These are phyloP conservation scores for Trichopria drosophilae DNA, from an alignment of 2,888 invertebrate genomes.

Conservation along the genomic window DNA sequence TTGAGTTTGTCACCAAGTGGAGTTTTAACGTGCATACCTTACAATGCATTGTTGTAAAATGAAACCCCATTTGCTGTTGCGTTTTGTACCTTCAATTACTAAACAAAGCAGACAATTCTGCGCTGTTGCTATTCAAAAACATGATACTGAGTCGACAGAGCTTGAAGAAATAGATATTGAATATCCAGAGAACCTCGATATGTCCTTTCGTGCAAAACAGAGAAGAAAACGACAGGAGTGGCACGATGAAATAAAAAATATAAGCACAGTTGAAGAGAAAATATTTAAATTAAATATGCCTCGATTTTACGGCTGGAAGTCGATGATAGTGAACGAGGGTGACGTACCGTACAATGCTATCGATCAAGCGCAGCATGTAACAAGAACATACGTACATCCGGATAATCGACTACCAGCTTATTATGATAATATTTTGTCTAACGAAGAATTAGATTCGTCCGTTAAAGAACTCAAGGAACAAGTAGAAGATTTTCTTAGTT, in stretches of 20 bases:
- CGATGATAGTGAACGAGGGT: constrained; percentile 66
- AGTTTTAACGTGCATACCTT: no score
- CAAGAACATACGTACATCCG: constrained; percentile 73
- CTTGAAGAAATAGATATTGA: constrained; percentile 27
- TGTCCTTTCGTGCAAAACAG: constrained; percentile 60
- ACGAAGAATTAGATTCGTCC: constrained; percentile 58
- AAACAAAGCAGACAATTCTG: constrained; percentile 2
- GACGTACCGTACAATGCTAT: constrained; percentile 69
- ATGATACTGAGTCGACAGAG: not conserved
- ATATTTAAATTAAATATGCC: constrained; percentile 82
- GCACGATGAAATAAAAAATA: constrained; percentile 65
- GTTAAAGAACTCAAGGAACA: constrained; percentile 63
- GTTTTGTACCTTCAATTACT: constrained; percentile 1
- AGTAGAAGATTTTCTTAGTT: constrained; percentile 68
- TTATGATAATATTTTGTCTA: constrained; percentile 59
- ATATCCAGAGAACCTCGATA: constrained; percentile 70
- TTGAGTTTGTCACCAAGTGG: no score
- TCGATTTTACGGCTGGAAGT: constrained; percentile 76
- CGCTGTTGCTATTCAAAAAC: not conserved
- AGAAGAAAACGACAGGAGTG: constrained; percentile 59
- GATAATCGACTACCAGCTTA: constrained; percentile 65
- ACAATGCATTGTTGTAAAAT: constrained; percentile 25
- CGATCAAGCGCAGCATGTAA: constrained; percentile 73
- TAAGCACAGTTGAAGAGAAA: constrained; percentile 82
- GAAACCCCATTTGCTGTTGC: constrained; percentile 10